These are phyloP conservation scores for Ceuthmochares aereus DNA, from an alignment of 2,113 vertebrate genomes.

Conservation along the genomic window DNA sequence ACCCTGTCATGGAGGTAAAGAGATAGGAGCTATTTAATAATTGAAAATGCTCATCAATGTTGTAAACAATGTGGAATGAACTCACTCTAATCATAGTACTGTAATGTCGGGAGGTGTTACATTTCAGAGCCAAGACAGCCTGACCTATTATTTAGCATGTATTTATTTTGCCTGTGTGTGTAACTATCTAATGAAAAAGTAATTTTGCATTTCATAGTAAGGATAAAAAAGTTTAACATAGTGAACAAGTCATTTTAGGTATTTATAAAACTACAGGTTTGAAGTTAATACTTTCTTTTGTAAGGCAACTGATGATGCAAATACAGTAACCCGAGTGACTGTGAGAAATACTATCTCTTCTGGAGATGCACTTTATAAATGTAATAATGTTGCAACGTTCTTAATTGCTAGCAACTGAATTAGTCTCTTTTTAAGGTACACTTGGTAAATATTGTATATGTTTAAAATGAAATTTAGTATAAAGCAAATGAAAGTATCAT, in stretches of 20 bases:
- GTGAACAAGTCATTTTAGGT: background rate
- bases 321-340: slow-evolving; percentile 68
- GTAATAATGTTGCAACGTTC: slow-evolving; percentile 60
- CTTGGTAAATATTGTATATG: background rate
- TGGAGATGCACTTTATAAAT: slow-evolving; percentile 51
- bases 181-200: slow-evolving; percentile 4
- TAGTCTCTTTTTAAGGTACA: background rate
- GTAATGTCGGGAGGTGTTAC: slow-evolving; percentile 85
- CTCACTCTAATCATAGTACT: slow-evolving; percentile 86
- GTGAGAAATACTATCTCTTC: slow-evolving; percentile 68
- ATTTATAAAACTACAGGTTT: background rate
- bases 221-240: background rate
- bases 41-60: slow-evolving; percentile 90
- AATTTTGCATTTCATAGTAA: slow-evolving; percentile 14
- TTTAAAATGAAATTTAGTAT: background rate
- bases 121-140: slow-evolving; percentile 84
- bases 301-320: slow-evolving; percentile 34
- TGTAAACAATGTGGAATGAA: slow-evolving; percentile 87
- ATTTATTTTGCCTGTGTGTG: background rate
- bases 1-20: slow-evolving; percentile 81
- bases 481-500: background rate
- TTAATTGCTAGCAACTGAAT: slow-evolving; percentile 19
- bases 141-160: slow-evolving; percentile 85
- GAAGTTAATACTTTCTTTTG: background rate
- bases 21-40: slow-evolving; percentile 89